These are phyloP conservation scores for Gallinago stenura DNA, from an alignment of 2,797 vertebrate genomes.

Conservation along the genomic window DNA sequence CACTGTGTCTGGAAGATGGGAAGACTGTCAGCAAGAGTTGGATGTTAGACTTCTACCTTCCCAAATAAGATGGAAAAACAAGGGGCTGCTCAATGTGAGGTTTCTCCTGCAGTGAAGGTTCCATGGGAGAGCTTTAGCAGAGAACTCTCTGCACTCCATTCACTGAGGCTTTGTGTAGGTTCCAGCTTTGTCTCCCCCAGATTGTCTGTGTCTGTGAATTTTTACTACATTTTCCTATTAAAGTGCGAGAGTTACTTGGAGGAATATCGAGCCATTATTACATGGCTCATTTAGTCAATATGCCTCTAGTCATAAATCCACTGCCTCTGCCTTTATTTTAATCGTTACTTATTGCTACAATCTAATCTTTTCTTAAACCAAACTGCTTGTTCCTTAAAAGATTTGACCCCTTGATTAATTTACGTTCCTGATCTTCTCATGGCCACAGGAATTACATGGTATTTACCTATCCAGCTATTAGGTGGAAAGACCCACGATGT, in stretches of 20 bases:
- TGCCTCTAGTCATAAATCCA: neutral
- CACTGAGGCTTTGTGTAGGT: neutral
- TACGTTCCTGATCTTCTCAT: neutral
- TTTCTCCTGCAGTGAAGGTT: neutral
- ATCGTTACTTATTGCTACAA: neutral
- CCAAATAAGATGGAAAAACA: neutral
- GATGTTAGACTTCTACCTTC: neutral
- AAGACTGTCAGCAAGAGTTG: neutral
- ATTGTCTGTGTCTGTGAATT: neutral
- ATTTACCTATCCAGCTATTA: neutral
- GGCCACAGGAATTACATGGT: neutral
- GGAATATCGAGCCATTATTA: neutral
- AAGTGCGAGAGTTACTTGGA: neutral
- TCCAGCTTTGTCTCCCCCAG: neutral
- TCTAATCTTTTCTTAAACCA: neutral
- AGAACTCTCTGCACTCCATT: neutral
- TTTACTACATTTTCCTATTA: neutral
- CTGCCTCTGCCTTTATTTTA: neutral
- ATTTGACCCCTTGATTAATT: neutral
- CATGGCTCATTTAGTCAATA: conserved; percentile 12
- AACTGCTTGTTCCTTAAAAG: neutral
- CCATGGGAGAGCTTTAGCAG: neutral
- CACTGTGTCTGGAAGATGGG: neutral
- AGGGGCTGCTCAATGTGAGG: neutral
- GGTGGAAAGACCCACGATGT: neutral